phyloP scores from a whole-genome alignment of 1,140 invertebrate species.

The Drosophila asahinai region DNA sequence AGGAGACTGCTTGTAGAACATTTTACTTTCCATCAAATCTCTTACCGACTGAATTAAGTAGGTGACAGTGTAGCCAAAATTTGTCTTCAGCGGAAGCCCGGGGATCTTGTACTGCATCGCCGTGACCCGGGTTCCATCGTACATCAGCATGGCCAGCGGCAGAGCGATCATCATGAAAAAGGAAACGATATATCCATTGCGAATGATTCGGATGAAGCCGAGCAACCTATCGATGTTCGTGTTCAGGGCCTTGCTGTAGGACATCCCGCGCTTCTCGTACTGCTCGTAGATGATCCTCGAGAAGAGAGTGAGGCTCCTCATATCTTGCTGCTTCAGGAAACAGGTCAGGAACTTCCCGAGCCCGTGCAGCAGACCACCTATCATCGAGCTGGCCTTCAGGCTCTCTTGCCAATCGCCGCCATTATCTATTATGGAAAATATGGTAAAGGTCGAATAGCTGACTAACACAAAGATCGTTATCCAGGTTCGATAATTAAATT shows the following conservation, averaged over 20 bases:
- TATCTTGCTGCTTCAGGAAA: slow-evolving; percentile 26
- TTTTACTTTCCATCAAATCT: too few species aligned
- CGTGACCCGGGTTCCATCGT: slow-evolving; percentile 48
- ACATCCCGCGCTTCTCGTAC: slow-evolving; percentile 24
- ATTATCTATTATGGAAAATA: slow-evolving; percentile 28
- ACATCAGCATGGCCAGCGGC: slow-evolving; percentile 26
- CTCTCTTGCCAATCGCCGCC: slow-evolving; percentile 36
- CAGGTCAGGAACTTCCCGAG: slow-evolving; percentile 25
- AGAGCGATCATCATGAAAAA: slow-evolving; percentile 36
- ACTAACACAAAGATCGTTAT: slow-evolving; percentile 9
- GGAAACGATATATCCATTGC: slow-evolving; percentile 33
- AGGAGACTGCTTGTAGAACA: too few species aligned
- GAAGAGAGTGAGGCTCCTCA: slow-evolving; percentile 18
- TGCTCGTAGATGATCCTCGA: slow-evolving; percentile 23
- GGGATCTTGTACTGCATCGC: slow-evolving; percentile 52
- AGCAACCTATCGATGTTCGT: slow-evolving; percentile 40
- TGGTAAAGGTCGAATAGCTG: slow-evolving; percentile 33
- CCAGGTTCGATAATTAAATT: slow-evolving; percentile 44
- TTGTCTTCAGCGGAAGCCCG: slow-evolving; percentile 39
- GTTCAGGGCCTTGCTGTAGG: slow-evolving; percentile 26
- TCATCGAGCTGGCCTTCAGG: slow-evolving; percentile 45
- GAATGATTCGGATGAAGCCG: slow-evolving; percentile 29
- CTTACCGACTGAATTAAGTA: slow-evolving; percentile 43
- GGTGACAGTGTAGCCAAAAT: slow-evolving; percentile 28
- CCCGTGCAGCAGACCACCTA: slow-evolving; percentile 39